Evolutionary conservation across 2,888 invertebrate species (phyloP).

Genomic region (Conchocele bisecta): DNA sequence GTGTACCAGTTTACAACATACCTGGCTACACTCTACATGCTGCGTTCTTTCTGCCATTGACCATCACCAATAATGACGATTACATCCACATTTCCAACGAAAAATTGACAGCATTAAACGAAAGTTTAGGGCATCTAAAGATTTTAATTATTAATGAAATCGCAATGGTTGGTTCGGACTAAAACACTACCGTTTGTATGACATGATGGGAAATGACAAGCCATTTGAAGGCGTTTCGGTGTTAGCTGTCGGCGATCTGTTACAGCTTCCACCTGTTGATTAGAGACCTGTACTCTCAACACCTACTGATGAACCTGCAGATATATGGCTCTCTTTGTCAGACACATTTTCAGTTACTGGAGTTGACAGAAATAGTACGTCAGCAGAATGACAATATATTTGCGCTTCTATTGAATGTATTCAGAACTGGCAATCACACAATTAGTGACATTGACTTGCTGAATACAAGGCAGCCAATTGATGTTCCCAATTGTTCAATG

Average conservation of each 20-base stretch:
- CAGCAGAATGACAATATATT: neutral
- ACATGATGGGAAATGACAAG: no score
- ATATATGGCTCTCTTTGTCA: slow-evolving; percentile 21
- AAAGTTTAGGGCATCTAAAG: neutral
- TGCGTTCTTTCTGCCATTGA: neutral
- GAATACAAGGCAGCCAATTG: neutral
- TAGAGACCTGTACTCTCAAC: no score
- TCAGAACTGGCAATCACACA: neutral
- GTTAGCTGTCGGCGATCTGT: no score
- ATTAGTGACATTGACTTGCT: neutral
- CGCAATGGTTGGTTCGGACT: no score
- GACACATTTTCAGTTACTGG: slow-evolving; percentile 1
- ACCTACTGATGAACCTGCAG: no score
- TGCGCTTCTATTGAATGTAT: neutral
- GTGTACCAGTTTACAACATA: slow-evolving; percentile 11
- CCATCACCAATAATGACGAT: neutral
- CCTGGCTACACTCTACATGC: slow-evolving; percentile 7
- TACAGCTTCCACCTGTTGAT: no score
- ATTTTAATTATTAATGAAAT: no score
- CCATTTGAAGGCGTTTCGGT: no score
- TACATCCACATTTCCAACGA: slow-evolving; percentile 5
- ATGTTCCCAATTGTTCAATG: neutral
- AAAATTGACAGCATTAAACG: slow-evolving; percentile 6
- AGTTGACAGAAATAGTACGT: neutral
- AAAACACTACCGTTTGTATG: no score